Evolutionary conservation across 2,113 vertebrate genomes (phyloP).

Genomic region (Hemibagrus wyckioides): DNA sequence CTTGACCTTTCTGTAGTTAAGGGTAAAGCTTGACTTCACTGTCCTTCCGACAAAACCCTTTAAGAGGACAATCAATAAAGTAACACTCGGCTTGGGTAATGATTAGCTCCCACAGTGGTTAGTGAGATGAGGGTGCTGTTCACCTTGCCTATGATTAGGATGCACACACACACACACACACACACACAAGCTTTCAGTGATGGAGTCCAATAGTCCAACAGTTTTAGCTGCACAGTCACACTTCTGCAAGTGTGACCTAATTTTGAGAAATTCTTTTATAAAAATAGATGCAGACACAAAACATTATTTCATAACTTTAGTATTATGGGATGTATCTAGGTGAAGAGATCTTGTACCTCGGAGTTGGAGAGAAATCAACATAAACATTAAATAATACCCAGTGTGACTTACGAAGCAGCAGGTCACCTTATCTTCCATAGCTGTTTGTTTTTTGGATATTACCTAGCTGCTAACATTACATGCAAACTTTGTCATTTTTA

Average conservation of each 20-base stretch:
- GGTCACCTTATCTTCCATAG: background rate
- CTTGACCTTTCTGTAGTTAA: conserved; percentile 25
- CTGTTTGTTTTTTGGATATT: background rate
- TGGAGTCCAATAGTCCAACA: background rate
- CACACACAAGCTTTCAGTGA: background rate
- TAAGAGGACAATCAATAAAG: conserved; percentile 11
- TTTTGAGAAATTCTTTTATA: conserved; percentile 23
- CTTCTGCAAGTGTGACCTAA: conserved; percentile 32
- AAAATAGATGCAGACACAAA: conserved; percentile 37
- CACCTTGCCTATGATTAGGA: background rate
- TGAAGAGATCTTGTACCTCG: background rate
- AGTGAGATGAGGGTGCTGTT: background rate
- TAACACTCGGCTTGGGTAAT: background rate
- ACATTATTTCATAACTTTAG: background rate
- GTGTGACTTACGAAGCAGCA: background rate
- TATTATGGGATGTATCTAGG: background rate
- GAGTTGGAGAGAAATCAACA: background rate
- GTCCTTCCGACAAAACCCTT: background rate
- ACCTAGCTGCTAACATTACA: background rate
- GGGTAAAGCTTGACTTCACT: background rate
- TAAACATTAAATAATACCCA: background rate
- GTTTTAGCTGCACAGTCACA: background rate
- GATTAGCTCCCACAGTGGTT: background rate
- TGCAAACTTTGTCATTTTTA: background rate
- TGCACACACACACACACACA: background rate